Conservation (phyloP, 2,797 vertebrate species). For the Falco rusticolus region DNA sequence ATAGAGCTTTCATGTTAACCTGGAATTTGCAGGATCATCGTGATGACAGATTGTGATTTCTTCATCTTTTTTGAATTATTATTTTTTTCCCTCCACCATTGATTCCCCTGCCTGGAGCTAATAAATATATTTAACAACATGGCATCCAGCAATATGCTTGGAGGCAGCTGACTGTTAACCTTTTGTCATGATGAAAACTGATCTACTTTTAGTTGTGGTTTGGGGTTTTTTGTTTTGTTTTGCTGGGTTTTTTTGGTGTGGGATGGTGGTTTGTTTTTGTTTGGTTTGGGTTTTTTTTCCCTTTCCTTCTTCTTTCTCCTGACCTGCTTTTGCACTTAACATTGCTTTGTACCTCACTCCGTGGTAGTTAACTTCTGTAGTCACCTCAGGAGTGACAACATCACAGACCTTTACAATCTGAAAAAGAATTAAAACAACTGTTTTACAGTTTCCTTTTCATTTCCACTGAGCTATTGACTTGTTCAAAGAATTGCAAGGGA, state of each 20-base stretch:
- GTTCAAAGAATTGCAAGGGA: neutral
- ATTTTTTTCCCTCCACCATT: too few relatives aligned
- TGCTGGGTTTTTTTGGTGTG: too few relatives aligned
- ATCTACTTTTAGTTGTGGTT: neutral
- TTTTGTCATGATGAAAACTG: neutral
- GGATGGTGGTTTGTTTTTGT: too few relatives aligned
- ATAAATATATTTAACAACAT: neutral
- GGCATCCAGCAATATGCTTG: neutral
- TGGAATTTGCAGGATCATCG: neutral
- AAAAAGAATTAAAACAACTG: neutral
- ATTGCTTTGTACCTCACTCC: neutral
- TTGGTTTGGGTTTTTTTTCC: too few relatives aligned
- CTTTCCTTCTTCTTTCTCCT: neutral
- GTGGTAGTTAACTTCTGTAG: neutral
- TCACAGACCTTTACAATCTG: neutral
- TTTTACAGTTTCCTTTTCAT: neutral
- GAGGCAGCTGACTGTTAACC: neutral
- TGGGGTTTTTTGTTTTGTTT: accelerated
- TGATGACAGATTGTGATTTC: neutral
- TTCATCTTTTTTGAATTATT: neutral
- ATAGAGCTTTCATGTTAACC: neutral
- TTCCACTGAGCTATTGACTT: neutral
- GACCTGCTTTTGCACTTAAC: neutral
- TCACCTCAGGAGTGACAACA: neutral
- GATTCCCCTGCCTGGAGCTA: neutral